Percentiles rank a stretch among this genome's conserved stretches.
These are phyloP conservation scores for Chiridota heheva DNA, from an alignment of 35 echinoderm and acorn worm genomes.

Conservation along the genomic window DNA sequence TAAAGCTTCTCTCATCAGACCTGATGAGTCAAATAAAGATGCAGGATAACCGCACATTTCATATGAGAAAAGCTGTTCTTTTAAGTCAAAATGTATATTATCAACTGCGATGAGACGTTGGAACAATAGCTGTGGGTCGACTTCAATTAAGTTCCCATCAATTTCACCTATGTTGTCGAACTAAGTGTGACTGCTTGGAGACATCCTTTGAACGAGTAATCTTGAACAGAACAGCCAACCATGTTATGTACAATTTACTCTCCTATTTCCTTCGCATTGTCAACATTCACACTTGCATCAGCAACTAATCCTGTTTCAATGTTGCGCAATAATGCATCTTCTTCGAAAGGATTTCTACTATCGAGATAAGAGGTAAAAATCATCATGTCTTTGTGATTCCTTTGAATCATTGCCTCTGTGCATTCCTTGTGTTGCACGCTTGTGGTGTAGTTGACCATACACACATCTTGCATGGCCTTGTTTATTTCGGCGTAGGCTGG, in stretches of 20 bases:
- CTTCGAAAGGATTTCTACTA: slow-evolving; percentile 45
- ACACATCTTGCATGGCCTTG: slow-evolving; percentile 66
- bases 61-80: slow-evolving; percentile 11
- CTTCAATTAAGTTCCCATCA: not conserved
- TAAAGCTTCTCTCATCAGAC: slow-evolving; percentile 2
- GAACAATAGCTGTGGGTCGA: slow-evolving; percentile 13
- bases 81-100: not conserved
- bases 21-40: slow-evolving; percentile 34
- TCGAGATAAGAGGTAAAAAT: slow-evolving; percentile 22
- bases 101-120: not conserved
- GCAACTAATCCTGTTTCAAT: slow-evolving; percentile 59
- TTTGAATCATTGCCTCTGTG: slow-evolving; percentile 18
- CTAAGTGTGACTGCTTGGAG: slow-evolving; percentile 51
- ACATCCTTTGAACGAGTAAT: slow-evolving; percentile 50
- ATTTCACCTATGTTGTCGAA: slow-evolving; percentile 22
- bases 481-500: slow-evolving; percentile 52
- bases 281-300: slow-evolving; percentile 39
- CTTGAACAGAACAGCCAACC: slow-evolving; percentile 11
- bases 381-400: slow-evolving; percentile 23
- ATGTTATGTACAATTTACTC: slow-evolving; percentile 49
- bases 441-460: slow-evolving; percentile 13
- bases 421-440: slow-evolving; percentile 54
- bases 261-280: slow-evolving; percentile 50
- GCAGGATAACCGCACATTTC: slow-evolving; percentile 19
- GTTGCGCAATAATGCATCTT: slow-evolving; percentile 30